A percentile compares a stretch with the other conserved stretches of the same genome.
Conservation (phyloP, 2,797 vertebrate genomes). For the Onychomys arenicola region DNA sequence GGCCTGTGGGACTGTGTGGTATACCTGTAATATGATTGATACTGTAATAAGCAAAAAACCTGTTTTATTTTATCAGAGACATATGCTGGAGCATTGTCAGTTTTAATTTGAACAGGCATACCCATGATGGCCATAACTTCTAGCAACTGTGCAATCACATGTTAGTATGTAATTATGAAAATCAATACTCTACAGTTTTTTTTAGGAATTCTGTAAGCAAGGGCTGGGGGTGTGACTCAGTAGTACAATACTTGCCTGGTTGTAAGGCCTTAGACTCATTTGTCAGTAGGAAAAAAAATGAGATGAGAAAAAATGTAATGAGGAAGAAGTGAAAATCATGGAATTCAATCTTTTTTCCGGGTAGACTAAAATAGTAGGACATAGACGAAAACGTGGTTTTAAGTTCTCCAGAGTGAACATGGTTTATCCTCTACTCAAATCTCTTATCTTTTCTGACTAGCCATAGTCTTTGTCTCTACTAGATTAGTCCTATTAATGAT, state of each 20-base stretch:
- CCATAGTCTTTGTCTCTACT: background rate
- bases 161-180: conserved; percentile 7
- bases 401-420: background rate
- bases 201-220: background rate
- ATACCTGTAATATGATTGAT: no score
- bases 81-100: no score
- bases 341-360: background rate
- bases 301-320: background rate
- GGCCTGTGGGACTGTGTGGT: no score
- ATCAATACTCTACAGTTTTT: background rate
- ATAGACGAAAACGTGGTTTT: background rate
- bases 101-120: no score
- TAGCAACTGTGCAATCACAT: background rate
- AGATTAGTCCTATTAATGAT: background rate
- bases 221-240: background rate
- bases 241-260: background rate
- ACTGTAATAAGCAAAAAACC: no score
- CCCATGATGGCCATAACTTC: no score
- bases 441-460: background rate
- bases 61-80: no score
- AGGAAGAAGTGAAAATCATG: background rate
- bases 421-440: background rate
- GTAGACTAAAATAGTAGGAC: background rate
- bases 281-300: background rate
- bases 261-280: background rate